Base-by-base conservation (phyloP, 2,113 vertebrate genomes). In the Poecilia latipinna region DNA sequence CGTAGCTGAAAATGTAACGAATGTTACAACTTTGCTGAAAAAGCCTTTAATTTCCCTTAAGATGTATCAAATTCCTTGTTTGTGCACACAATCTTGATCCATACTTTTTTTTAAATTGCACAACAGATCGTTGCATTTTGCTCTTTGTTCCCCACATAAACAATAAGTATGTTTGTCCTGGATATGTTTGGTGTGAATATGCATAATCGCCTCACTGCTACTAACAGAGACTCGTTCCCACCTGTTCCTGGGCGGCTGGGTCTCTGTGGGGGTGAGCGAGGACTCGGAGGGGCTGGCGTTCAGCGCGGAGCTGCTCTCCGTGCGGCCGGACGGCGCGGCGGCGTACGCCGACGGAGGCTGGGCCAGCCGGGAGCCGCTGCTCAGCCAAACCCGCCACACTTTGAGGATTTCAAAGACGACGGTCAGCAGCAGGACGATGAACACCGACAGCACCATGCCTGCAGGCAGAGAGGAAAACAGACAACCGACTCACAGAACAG, bases 371-470 rank as follows among this genome's bases (percentile, higher is more conserved):
- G 0, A 88, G 65, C 63, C 33, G 24, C 44, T 82, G 72, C 51
- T 88, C 75, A 99, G 85, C 87, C 92, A 91, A 0, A 91, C 83
- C 80, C 96, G 95, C 92, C 94, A 95, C 44, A 97, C 95, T 88
- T 98, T 99, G 54, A 98, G 86, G 3, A 94, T 61, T 91, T 99
- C 97, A 0, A 97, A 99, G 12, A 97, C 66, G 42, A 97, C 79
- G 0, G 97, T 95, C 4, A 99, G 84, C 65, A 99, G 92, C 61
- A 97, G 79, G 80, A 99, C 91, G 60, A 98, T 91, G 8, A 97
- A 12, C 82, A 97, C 96, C 0, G 97, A 97, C 37, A 98, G 80
- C 11, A 78, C 88, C 94, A 99, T 96, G 24, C 98, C 98, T 99
- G 93, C 0, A 72, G 63, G 31, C 66, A 51, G 69, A 70, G 0